These are phyloP conservation scores for Sthenelais limicola DNA, from an alignment of 2,888 invertebrate genomes.

Conservation along the genomic window DNA sequence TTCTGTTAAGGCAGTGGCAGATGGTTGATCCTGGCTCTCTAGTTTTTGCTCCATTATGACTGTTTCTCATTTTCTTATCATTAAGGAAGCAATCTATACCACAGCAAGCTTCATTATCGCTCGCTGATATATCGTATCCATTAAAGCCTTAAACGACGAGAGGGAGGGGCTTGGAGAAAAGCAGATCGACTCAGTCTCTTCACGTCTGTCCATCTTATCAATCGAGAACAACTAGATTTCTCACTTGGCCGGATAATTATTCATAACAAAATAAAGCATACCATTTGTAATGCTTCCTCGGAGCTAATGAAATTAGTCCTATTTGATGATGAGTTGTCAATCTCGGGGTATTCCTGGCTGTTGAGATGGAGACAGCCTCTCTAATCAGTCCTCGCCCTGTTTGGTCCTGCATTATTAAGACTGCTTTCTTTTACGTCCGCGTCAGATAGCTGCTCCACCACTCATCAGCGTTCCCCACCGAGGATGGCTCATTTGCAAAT, in stretches of 20 bases:
- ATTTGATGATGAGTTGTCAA: slow-evolving; percentile 22
- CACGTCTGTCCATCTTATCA: no score
- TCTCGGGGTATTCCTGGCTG: slow-evolving; percentile 2
- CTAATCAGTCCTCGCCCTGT: slow-evolving; percentile 5
- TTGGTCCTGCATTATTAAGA: slow-evolving; percentile 20
- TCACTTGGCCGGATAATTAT: background rate
- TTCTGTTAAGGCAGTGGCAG: no score
- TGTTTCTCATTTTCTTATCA: no score
- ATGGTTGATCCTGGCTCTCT: no score
- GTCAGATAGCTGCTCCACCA: background rate
- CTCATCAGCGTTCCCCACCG: background rate
- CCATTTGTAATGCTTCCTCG: slow-evolving; percentile 33
- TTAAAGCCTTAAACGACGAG: no score
- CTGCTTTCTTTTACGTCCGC: slow-evolving; percentile 20
- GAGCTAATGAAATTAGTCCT: slow-evolving; percentile 29
- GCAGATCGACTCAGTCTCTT: no score
- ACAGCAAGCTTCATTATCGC: no score
- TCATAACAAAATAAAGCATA: slow-evolving; percentile 30
- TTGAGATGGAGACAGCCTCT: background rate
- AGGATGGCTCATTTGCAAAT: slow-evolving; percentile 39
- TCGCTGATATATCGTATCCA: no score
- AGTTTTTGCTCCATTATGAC: no score
- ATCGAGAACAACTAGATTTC: slow-evolving; percentile 5
- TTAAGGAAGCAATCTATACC: no score
- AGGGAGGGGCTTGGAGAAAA: no score